phyloP scores from a whole-genome alignment of 2,797 vertebrate species.

The Scarus forsteni region DNA sequence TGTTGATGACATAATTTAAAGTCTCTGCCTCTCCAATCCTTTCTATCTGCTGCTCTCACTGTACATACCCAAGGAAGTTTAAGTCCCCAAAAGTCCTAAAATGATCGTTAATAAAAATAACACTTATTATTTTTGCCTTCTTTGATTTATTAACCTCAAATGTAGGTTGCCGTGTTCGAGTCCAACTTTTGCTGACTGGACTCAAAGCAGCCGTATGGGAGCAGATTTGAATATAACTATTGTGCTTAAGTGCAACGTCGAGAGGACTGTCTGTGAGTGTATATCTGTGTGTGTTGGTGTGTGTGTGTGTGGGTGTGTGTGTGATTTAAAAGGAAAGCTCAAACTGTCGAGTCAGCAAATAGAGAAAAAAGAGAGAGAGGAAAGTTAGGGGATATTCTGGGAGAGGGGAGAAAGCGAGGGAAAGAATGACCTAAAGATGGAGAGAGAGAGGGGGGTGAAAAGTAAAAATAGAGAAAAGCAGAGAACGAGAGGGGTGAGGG shows the following conservation, averaged over 20 bases:
- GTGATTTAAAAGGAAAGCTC: slow-evolving; percentile 67
- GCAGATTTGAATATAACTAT: slow-evolving; percentile 68
- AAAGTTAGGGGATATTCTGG: slow-evolving; percentile 59
- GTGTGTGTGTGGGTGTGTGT: slow-evolving; percentile 28
- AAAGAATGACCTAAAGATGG: slow-evolving; percentile 10
- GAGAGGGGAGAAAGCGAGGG: slow-evolving; percentile 4
- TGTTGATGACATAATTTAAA: too few relatives aligned
- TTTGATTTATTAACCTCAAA: slow-evolving; percentile 71
- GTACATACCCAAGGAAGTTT: too few relatives aligned
- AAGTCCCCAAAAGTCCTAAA: slow-evolving; percentile 7
- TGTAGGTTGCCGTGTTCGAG: slow-evolving; percentile 70
- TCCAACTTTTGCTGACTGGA: slow-evolving; percentile 74
- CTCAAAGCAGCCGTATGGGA: slow-evolving; percentile 60
- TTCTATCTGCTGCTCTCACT: too few relatives aligned
- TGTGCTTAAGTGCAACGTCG: slow-evolving; percentile 64
- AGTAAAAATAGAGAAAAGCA: slow-evolving; percentile 36
- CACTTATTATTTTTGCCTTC: slow-evolving; percentile 59
- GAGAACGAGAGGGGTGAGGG: slow-evolving; percentile 13
- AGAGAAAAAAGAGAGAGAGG: slow-evolving; percentile 41
- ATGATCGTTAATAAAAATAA: slow-evolving; percentile 45
- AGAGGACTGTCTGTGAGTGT: slow-evolving; percentile 22
- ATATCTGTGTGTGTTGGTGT: slow-evolving; percentile 25
- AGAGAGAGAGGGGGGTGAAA: slow-evolving; percentile 12
- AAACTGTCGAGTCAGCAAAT: slow-evolving; percentile 73
- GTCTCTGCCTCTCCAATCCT: too few relatives aligned